These are phyloP conservation scores for Gymnocypris eckloni DNA, from an alignment of 2,797 vertebrate genomes.

Conservation along the genomic window DNA sequence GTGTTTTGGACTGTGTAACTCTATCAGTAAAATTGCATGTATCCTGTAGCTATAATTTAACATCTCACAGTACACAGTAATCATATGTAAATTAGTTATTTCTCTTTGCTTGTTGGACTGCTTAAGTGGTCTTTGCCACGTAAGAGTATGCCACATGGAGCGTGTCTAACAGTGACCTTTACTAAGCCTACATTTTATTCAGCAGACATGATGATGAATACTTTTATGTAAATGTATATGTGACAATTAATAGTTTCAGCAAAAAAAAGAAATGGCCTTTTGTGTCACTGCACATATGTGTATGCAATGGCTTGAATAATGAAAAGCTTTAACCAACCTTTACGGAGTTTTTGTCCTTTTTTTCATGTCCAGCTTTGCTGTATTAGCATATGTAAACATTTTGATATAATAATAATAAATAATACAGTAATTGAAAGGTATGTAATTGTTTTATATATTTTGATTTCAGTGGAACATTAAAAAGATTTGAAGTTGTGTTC, in stretches of 20 bases:
- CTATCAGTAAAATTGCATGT: conserved; percentile 12
- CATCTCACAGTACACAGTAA: background rate
- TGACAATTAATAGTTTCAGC: background rate
- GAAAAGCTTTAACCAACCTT: background rate
- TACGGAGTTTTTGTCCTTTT: background rate
- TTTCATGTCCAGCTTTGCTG: background rate
- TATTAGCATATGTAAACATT: background rate
- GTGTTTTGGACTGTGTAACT: conserved; percentile 26
- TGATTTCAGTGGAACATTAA: background rate
- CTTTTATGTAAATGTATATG: background rate
- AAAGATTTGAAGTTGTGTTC: background rate
- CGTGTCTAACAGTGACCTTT: conserved; percentile 24
- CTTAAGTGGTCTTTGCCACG: background rate
- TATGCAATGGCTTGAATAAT: background rate
- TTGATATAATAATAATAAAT: background rate
- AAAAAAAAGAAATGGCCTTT: background rate
- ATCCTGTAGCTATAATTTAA: conserved; percentile 17
- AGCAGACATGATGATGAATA: conserved; percentile 9
- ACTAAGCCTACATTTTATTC: conserved; percentile 15
- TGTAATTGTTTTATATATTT: background rate
- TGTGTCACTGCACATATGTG: background rate
- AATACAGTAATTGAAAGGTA: background rate
- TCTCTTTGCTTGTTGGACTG: background rate
- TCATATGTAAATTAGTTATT: background rate
- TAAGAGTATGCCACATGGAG: background rate